Percentiles rank a stretch among this genome's conserved stretches.
Evolutionary conservation across 2,797 vertebrate species (phyloP).

Genomic region (Manis crassicaudata): DNA sequence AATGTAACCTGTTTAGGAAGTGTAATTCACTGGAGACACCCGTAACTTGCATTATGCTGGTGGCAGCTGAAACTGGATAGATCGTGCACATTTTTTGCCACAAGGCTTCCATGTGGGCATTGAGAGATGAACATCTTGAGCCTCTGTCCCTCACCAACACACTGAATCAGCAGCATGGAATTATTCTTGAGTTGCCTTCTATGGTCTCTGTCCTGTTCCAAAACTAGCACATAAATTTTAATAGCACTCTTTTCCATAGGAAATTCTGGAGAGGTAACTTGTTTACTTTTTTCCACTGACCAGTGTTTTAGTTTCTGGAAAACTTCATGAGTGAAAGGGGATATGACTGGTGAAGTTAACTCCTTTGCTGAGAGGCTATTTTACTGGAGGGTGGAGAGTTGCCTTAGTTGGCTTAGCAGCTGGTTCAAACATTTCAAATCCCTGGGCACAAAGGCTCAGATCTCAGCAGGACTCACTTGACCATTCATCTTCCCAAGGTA

Average conservation of each 20-base stretch:
- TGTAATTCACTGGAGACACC: neutral
- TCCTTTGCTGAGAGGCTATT: constrained; percentile 1
- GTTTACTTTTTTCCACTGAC: constrained; percentile 1
- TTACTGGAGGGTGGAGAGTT: constrained; percentile 48
- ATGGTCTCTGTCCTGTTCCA: neutral
- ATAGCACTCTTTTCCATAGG: neutral
- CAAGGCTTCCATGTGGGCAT: neutral
- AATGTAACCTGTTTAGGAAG: neutral
- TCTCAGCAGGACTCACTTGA: constrained; percentile 82
- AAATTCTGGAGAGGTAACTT: neutral
- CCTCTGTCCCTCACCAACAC: neutral
- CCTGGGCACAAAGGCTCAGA: constrained; percentile 83
- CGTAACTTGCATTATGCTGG: neutral
- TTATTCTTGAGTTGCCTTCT: neutral
- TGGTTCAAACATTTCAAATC: constrained; percentile 82
- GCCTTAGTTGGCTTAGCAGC: constrained; percentile 76
- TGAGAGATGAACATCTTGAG: neutral
- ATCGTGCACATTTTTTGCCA: neutral
- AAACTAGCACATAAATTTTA: neutral
- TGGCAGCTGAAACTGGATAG: neutral
- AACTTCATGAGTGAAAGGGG: constrained; percentile 7
- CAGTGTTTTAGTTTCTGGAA: constrained; percentile 32
- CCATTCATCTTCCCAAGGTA: constrained; percentile 83
- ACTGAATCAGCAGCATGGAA: neutral
- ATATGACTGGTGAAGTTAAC: neutral